Percentiles rank a stretch among this genome's conserved stretches.
These are phyloP conservation scores for Anser cygnoides DNA, from an alignment of 2,113 vertebrate genomes.

Conservation along the genomic window DNA sequence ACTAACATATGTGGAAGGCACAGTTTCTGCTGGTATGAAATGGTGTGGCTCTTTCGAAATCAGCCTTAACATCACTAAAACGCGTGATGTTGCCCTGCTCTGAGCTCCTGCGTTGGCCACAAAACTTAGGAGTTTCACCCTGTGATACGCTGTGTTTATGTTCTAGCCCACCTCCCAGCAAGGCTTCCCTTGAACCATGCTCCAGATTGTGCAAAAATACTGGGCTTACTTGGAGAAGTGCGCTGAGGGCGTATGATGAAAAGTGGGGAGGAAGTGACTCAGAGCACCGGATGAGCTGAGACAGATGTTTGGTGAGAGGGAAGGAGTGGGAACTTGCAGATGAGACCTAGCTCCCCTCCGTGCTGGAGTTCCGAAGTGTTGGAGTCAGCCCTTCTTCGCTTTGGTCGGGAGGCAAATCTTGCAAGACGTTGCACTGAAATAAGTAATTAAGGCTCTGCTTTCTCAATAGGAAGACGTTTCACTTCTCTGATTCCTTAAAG, in stretches of 20 bases:
- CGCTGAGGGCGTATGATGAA: not conserved
- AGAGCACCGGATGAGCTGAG: not conserved
- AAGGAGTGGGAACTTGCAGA: not conserved
- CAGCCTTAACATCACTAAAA: not conserved
- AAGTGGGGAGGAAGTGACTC: constrained; percentile 34
- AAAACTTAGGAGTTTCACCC: not conserved
- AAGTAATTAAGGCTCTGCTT: not conserved
- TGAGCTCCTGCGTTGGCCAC: not conserved
- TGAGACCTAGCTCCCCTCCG: not conserved
- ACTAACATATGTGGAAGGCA: not conserved
- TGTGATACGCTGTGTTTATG: accelerated
- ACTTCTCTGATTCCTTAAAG: not conserved
- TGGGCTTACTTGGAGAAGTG: not conserved
- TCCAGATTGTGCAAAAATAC: not conserved
- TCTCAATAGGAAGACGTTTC: not conserved
- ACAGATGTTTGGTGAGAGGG: not conserved
- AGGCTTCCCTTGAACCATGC: not conserved
- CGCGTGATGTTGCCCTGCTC: not conserved
- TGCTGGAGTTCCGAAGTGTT: not conserved
- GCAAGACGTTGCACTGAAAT: not conserved
- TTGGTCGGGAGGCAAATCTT: not conserved
- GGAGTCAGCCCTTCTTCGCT: not conserved
- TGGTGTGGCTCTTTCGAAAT: not conserved
- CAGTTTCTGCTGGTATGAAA: not conserved
- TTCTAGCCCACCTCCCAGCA: not conserved